Evolutionary conservation across 2,888 invertebrate species (phyloP), one percentile per base, ranked within the genome.

Genomic region (Phragmatobia fuliginosa): DNA sequence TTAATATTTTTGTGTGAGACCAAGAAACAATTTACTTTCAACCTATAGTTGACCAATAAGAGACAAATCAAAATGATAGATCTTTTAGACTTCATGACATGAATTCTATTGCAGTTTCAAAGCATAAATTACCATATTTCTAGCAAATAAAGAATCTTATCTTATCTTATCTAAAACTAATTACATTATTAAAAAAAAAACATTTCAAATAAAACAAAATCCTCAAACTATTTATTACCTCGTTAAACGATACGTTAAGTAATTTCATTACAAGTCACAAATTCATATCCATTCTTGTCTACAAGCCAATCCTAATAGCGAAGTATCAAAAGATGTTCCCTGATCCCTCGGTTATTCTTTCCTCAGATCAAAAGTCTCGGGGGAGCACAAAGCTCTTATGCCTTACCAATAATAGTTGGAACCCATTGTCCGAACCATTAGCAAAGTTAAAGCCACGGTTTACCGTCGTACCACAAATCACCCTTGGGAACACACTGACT

Each of bases 401-500:
- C 83, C 84, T 84, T 85, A 87, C 84, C 87, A 84, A 85, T 88
- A 87, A 88, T 88, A 87, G 85, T 83, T 86, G 79, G 75, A 86
- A 83, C 74, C 83, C 82, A 85, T 87, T 88, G 88, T 87, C 75
- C 86, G 84, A 86, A 83, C 91, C 90, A 93, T 93, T 92, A 93
- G 90, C 87, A 74, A 85, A 90, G 90, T 90, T 90, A 87, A 89
- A 87, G 87, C 87, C 82, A 82, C 76, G 85, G 86, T 86, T 88
- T 85, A 83, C 82, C 83, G 83, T 85, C 86, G 85, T 87, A 82
- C 82, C 79, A 79, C 80, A 79, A 83, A 82, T 83, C 80, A 81
- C 84, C 80, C 80, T 78, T 75, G 84, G 82, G 87, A 83, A 79
- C 70, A 75, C 67, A 67, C 52, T 41, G 61, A 62, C 67, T 69